Evolutionary conservation across 2,113 vertebrate species (phyloP).

Genomic region (Procavia capensis): DNA sequence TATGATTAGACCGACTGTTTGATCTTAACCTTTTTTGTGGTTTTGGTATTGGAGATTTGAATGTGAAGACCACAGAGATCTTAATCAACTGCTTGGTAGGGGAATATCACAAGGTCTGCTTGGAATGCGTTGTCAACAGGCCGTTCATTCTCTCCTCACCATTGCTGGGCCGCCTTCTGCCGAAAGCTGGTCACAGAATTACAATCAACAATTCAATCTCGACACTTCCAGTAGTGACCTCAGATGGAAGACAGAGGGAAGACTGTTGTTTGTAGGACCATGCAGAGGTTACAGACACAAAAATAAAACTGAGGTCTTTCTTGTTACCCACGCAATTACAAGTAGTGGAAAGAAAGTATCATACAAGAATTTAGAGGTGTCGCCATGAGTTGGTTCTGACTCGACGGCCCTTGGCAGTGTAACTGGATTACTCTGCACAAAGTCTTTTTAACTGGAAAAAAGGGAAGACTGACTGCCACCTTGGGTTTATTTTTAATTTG

Average conservation of each 20-base stretch:
- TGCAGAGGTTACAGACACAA: not conserved
- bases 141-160: not conserved
- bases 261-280: not conserved
- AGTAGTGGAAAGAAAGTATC: slow-evolving; percentile 46
- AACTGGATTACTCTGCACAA: not conserved
- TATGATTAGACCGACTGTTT: not conserved
- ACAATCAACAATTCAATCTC: not conserved
- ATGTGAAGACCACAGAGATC: not conserved
- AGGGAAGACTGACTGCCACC: not conserved
- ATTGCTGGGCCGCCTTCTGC: not conserved
- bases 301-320: not conserved
- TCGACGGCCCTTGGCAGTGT: too few species aligned
- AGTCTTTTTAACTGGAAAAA: slow-evolving; percentile 18
- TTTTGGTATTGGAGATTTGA: not conserved
- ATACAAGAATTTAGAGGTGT: slow-evolving; percentile 25
- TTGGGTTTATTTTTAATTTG: slow-evolving; percentile 1
- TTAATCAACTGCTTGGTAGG: not conserved
- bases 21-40: not conserved
- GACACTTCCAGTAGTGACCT: not conserved
- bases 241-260: too few species aligned
- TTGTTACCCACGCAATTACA: slow-evolving; percentile 21
- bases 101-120: not conserved
- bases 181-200: slow-evolving; percentile 16
- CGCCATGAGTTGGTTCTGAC: too few species aligned
- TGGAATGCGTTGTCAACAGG: not conserved